phyloP scores from a whole-genome alignment of 2,113 vertebrate species.

The Caloenas nicobarica region DNA sequence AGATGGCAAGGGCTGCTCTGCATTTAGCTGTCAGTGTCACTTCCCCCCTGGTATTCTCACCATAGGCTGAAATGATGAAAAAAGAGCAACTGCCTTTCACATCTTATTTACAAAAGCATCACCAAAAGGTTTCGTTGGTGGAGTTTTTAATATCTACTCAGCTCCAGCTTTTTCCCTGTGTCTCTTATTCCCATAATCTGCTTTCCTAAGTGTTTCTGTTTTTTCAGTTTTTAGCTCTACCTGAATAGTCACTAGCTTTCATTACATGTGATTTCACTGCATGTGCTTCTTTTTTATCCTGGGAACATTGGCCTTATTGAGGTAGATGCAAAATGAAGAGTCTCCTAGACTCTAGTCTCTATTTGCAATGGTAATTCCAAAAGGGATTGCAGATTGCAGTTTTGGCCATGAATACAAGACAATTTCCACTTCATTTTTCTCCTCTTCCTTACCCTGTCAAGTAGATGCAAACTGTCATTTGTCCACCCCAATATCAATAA shows the following conservation, averaged over 20 bases:
- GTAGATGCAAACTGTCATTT: neutral
- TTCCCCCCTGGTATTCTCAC: neutral
- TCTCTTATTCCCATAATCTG: neutral
- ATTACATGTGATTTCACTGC: neutral
- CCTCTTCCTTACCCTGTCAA: neutral
- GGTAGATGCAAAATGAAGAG: neutral
- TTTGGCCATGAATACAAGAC: neutral
- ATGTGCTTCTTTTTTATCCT: neutral
- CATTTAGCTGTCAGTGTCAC: neutral
- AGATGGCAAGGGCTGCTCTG: constrained; percentile 6
- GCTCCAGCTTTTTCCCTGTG: neutral
- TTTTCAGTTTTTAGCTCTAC: neutral
- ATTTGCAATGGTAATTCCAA: neutral
- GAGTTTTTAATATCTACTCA: neutral
- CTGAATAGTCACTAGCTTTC: neutral
- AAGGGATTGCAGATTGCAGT: neutral
- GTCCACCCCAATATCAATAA: neutral
- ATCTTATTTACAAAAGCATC: neutral
- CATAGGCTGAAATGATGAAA: neutral
- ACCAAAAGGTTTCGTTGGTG: neutral
- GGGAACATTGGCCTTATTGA: neutral
- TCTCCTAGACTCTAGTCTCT: neutral
- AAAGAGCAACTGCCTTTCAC: neutral
- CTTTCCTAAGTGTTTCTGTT: neutral
- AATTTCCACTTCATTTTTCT: neutral